These are phyloP conservation scores for Eupithecia pulchellata DNA, from an alignment of 2,888 invertebrate species.

Conservation along the genomic window DNA sequence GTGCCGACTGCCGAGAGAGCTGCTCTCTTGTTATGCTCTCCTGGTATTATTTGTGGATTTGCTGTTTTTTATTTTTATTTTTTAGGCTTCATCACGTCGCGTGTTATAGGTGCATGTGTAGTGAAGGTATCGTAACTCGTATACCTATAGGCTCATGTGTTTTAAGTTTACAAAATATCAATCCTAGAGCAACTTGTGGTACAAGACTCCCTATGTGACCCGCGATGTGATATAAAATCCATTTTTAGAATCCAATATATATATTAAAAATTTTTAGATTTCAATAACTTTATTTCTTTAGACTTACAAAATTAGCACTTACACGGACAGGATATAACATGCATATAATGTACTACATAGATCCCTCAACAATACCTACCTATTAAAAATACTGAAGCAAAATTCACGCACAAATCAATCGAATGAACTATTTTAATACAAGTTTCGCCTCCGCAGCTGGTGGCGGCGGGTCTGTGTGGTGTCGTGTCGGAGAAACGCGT, in stretches of 20 bases:
- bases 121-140: not conserved
- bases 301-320: no score
- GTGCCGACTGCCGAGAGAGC: constrained; percentile 54
- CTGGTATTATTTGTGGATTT: constrained; percentile 57
- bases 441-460: no score
- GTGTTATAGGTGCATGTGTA: not conserved
- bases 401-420: no score
- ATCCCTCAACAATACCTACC: no score
- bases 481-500: no score
- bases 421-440: no score
- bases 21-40: constrained; percentile 65
- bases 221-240: not conserved
- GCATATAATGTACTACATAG: no score
- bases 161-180: not conserved
- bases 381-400: no score
- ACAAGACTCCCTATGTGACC: not conserved
- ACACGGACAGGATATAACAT: no score
- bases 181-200: not conserved
- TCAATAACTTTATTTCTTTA: no score
- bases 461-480: no score
- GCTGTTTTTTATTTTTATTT: constrained; percentile 37
- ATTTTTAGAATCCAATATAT: not conserved
- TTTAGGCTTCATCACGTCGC: not conserved
- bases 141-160: not conserved
- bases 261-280: no score